These are phyloP conservation scores for Morphnarchus princeps DNA, from an alignment of 2,113 vertebrate species.

Conservation along the genomic window DNA sequence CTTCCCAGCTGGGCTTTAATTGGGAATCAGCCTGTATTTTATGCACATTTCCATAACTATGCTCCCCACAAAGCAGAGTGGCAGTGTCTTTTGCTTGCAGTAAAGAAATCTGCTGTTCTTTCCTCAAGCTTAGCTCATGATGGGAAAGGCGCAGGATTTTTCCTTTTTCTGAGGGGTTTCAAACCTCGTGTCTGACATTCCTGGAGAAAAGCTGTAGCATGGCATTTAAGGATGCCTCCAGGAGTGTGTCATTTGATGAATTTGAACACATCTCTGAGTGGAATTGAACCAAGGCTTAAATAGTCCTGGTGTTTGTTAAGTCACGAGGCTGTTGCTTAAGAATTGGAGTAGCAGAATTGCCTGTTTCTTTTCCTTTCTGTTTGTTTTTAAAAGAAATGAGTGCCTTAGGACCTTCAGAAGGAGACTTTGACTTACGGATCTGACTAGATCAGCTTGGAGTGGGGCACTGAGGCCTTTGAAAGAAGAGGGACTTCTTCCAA, in stretches of 20 bases:
- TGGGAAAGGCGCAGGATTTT: neutral
- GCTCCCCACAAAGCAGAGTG: neutral
- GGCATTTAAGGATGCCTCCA: neutral
- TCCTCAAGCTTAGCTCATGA: neutral
- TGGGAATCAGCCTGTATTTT: neutral
- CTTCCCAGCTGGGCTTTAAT: neutral
- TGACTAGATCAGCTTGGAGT: neutral
- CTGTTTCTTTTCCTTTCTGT: neutral
- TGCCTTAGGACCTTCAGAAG: neutral
- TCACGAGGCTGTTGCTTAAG: neutral
- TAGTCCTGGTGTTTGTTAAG: neutral
- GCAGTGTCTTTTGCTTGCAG: neutral
- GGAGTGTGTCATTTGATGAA: neutral
- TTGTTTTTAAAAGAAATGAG: neutral
- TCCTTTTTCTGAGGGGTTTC: neutral
- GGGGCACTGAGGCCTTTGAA: neutral
- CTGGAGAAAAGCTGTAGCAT: neutral
- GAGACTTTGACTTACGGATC: neutral
- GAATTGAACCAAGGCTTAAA: neutral
- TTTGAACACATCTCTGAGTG: neutral
- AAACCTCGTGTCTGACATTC: neutral
- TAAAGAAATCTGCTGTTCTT: neutral
- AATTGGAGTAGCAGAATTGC: neutral
- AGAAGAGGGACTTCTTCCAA: neutral
- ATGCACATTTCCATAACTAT: fast-evolving